A percentile compares a stretch with the other conserved stretches of the same genome.
phyloP scores from a whole-genome alignment of 1,140 invertebrate genomes.

The Brachionus manjavacas region DNA sequence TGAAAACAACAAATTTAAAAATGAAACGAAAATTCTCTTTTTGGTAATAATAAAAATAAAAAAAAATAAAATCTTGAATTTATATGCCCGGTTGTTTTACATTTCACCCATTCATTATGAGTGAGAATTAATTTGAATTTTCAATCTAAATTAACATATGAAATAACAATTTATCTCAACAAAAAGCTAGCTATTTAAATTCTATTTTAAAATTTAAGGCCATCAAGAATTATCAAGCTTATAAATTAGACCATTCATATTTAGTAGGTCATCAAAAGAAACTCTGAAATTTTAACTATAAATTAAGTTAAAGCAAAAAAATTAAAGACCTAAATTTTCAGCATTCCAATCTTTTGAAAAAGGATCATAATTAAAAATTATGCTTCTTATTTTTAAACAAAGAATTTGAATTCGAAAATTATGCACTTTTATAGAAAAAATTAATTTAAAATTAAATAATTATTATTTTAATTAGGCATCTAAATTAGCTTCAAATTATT shows the following conservation, averaged over 20 bases:
- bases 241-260: not conserved
- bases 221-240: not conserved
- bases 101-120: not conserved
- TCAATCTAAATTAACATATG: slow-evolving; percentile 21
- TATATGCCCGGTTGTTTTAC: slow-evolving; percentile 28
- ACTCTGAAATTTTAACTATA: not conserved
- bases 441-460: too few relatives aligned
- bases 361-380: not conserved
- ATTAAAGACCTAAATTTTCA: not conserved
- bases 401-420: not conserved
- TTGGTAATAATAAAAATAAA: not conserved
- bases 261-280: not conserved
- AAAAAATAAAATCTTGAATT: not conserved
- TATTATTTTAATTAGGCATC: too few relatives aligned
- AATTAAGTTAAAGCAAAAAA: not conserved
- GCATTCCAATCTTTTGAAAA: not conserved
- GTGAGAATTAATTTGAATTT: not conserved
- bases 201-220: not conserved
- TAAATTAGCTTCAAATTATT: too few relatives aligned
- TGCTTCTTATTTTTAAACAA: not conserved
- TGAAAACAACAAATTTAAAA: not conserved
- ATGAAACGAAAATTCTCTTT: not conserved
- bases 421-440: too few relatives aligned
- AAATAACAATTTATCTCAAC: slow-evolving; percentile 1
- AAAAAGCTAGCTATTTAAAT: not conserved